phyloP scores from a whole-genome alignment of 2,113 vertebrate species.

The Petroica traversi region DNA sequence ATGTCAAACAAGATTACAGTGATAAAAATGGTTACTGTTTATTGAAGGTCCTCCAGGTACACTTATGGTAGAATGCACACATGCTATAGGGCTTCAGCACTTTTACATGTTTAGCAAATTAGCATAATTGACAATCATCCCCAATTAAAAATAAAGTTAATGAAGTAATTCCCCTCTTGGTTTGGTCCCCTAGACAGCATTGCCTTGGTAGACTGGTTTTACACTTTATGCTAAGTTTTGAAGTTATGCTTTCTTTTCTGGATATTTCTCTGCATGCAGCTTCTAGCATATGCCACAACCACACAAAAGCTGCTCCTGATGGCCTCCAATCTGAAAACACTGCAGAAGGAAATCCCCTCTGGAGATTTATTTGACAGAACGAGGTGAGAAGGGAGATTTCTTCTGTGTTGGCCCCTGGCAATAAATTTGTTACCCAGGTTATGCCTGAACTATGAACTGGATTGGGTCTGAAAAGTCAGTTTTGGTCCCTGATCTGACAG shows the following conservation, averaged over 20 bases:
- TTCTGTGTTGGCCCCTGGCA: not conserved
- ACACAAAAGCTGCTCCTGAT: not conserved
- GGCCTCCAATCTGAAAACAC: not conserved
- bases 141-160: not conserved
- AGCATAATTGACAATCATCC: not conserved
- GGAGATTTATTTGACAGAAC: not conserved
- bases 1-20: not conserved
- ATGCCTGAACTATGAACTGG: not conserved
- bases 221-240: not conserved
- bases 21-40: not conserved
- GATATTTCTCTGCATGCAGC: not conserved
- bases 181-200: not conserved
- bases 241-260: not conserved
- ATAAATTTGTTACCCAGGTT: not conserved
- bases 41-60: not conserved
- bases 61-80: not conserved
- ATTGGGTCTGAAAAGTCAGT: not conserved
- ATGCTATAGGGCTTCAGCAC: not conserved
- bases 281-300: not conserved
- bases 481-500: not conserved
- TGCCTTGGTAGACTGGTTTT: not conserved
- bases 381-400: not conserved
- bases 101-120: not conserved
- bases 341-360: not conserved
- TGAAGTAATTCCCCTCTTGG: not conserved